Conservation (phyloP, 1,140 invertebrate species). For the Bombus confusus region DNA sequence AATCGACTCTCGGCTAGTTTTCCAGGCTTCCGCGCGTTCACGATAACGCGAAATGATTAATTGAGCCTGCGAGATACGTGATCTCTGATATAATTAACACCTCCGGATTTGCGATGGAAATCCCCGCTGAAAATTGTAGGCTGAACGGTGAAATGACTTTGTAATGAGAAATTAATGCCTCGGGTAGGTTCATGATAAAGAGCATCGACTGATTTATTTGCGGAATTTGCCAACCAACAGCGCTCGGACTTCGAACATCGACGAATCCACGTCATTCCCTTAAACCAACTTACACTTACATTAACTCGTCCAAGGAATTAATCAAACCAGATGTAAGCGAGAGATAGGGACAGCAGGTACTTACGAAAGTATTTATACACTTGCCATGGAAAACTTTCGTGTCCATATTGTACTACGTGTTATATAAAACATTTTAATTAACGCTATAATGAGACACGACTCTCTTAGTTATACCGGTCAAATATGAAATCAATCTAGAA, state of each 20-base stretch:
- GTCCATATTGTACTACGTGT: no score
- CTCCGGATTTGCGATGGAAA: background rate
- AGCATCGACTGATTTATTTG: background rate
- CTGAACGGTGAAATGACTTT: background rate
- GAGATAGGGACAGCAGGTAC: background rate
- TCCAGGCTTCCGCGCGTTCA: background rate
- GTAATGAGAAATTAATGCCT: conserved; percentile 11
- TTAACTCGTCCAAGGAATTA: background rate
- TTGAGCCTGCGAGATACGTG: background rate
- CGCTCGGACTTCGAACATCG: background rate
- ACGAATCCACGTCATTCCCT: background rate
- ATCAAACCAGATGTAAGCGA: background rate
- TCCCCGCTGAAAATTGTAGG: conserved; percentile 2
- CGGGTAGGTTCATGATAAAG: background rate
- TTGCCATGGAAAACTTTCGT: no score
- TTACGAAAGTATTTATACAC: no score
- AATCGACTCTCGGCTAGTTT: background rate
- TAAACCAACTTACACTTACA: background rate
- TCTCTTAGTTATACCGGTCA: no score
- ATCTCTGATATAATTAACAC: conserved; percentile 30
- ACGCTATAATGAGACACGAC: no score
- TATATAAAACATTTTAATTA: no score
- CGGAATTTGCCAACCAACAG: background rate
- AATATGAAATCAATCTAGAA: no score
- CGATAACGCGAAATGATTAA: conserved; percentile 22